These are phyloP conservation scores for Acronicta aceris DNA, from an alignment of 2,888 invertebrate species.

Conservation along the genomic window DNA sequence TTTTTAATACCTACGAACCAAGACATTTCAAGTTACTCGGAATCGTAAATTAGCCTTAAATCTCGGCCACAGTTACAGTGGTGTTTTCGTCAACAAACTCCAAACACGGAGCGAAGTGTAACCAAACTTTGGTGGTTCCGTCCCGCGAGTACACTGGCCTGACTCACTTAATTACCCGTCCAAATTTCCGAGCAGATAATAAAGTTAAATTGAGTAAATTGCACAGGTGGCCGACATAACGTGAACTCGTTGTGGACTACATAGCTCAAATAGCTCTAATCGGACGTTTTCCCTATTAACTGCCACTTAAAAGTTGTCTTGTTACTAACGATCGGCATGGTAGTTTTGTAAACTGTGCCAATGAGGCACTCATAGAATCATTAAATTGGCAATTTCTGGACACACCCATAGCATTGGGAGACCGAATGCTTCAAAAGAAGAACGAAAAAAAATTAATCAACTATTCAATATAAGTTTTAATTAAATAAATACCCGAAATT, in stretches of 20 bases:
- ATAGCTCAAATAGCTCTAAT: conserved; percentile 66
- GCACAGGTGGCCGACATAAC: conserved; percentile 73
- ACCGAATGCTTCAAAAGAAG: neutral
- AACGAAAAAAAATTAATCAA: no score
- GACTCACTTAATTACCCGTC: conserved; percentile 75
- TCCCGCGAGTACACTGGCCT: conserved; percentile 63
- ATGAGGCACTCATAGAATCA: conserved; percentile 31
- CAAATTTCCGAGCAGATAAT: conserved; percentile 74
- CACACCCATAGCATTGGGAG: neutral
- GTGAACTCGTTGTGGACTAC: conserved; percentile 59
- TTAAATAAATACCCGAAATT: neutral
- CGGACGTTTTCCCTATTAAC: conserved; percentile 64
- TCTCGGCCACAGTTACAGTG: conserved; percentile 41
- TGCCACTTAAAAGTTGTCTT: conserved; percentile 61
- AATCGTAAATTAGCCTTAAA: conserved; percentile 43
- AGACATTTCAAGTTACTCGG: conserved; percentile 28
- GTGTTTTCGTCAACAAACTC: conserved; percentile 54
- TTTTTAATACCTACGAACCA: neutral
- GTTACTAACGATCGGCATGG: conserved; percentile 34
- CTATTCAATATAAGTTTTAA: neutral
- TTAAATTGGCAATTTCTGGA: neutral
- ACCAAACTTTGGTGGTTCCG: conserved; percentile 61
- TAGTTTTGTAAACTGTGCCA: conserved; percentile 25
- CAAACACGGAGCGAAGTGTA: conserved; percentile 58
- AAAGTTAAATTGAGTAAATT: conserved; percentile 82